Base-by-base conservation (phyloP, 2,888 invertebrate species). In the Plemyria rubiginata region DNA sequence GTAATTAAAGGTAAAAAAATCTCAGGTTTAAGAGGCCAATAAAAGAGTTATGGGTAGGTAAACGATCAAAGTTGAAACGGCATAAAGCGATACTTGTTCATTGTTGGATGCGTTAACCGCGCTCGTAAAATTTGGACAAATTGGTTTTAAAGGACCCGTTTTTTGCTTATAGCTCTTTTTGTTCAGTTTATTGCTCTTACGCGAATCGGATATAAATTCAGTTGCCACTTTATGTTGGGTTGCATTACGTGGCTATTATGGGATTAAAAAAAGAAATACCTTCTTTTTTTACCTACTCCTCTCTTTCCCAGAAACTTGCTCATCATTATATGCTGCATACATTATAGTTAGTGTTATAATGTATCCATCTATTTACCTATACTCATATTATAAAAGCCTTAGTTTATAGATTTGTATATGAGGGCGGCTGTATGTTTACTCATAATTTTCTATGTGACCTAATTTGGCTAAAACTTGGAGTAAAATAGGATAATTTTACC, bases 101-200 rank as follows among this genome's bases (percentile, higher is more conserved):
- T 86, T 88, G 87, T 86, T 88, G 86, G 86, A 86, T 86, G 82
- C 82, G 81, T 74, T 78, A 79, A 81, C 81, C 78, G 79, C 75
- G 78, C 73, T 87, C 88, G 85, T 91, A 88, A 90, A 90, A 77
- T 80, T 78, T 72, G 79, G 80, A 87, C 87, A 87, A 90, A 91
- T 88, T 86, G 89, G 84, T 86, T 88, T 86, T 85, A 81, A 86
- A 80, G 78, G 78, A 77, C 81, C 83, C 73, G 70, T 59, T 66
- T 77, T 72, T 73, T 70, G 71, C 73, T 76, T 78, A 75, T 72
- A 70, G 74, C 74, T 73, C 72, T 81, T 78, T 80, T 80, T 75
- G 74, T 77, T 70, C 67, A 70, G 67, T 82, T 83, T 82, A 83
- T 82, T 76, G 78, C 79, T 52, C 63, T 59, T 53, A 60, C 60